Conservation (phyloP, 2,888 invertebrate species). For the Eupithecia vulgata region DNA sequence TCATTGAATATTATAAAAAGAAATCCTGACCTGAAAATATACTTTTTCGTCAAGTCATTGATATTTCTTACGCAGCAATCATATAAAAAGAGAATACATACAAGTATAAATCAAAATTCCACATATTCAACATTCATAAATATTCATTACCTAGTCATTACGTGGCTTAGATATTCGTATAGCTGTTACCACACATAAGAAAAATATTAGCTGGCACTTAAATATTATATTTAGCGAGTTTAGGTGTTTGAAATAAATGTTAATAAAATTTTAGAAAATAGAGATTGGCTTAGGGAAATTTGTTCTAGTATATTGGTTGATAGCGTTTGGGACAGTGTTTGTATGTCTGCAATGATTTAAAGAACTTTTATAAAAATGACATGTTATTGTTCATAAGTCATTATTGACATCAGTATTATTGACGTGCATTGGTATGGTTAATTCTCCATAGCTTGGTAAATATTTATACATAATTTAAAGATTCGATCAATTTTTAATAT, state of each 20-base stretch:
- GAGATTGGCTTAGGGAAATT: constrained; percentile 31
- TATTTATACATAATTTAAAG: constrained; percentile 5
- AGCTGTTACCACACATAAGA: constrained; percentile 66
- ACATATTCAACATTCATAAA: constrained; percentile 17
- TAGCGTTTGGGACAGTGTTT: constrained; percentile 39
- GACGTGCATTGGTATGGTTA: constrained; percentile 31
- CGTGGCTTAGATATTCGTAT: constrained; percentile 62
- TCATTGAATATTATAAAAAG: neutral
- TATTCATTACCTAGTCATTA: constrained; percentile 45
- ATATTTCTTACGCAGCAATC: constrained; percentile 5
- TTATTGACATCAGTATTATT: constrained; percentile 25
- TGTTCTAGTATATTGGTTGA: constrained; percentile 22
- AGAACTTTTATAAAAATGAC: constrained; percentile 1
- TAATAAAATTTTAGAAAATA: constrained; percentile 41
- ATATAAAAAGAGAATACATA: neutral
- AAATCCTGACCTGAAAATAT: neutral
- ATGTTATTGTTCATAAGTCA: constrained; percentile 14
- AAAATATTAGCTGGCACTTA: constrained; percentile 74
- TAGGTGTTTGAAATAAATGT: constrained; percentile 63
- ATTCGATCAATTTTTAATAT: constrained; percentile 45
- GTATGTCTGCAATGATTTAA: constrained; percentile 11
- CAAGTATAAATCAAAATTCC: neutral
- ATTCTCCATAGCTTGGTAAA: constrained; percentile 55
- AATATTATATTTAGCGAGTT: constrained; percentile 61
- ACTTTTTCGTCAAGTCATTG: neutral